Conservation (phyloP, 1,140 invertebrate genomes). For the Bombus turneri region DNA sequence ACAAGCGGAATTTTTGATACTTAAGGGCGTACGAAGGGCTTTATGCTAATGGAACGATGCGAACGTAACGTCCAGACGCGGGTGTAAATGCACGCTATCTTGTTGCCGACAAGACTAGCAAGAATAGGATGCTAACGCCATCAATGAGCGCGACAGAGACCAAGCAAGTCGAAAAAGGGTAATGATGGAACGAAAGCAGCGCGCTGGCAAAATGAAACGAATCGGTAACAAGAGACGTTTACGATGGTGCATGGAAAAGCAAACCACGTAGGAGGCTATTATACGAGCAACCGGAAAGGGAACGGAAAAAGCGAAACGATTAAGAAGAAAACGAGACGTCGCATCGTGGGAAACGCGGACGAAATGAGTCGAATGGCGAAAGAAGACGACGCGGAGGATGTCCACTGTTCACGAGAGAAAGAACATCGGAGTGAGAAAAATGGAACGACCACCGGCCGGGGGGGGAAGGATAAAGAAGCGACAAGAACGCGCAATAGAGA, state of each 20-base stretch:
- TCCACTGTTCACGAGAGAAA: not conserved
- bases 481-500: not conserved
- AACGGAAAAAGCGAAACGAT: slow-evolving; percentile 33
- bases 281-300: not conserved
- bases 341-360: not conserved
- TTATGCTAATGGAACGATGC: slow-evolving; percentile 44
- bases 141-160: not conserved
- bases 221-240: slow-evolving; percentile 33
- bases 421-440: slow-evolving; percentile 11
- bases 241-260: slow-evolving; percentile 10
- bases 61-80: not conserved
- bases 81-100: not conserved
- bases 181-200: not conserved
- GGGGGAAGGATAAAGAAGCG: no score
- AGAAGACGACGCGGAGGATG: not conserved
- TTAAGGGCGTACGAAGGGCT: not conserved
- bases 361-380: slow-evolving; percentile 19
- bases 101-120: no score
- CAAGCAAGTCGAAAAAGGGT: no score
- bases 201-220: slow-evolving; percentile 26
- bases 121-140: no score
- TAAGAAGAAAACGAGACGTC: slow-evolving; percentile 46
- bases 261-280: slow-evolving; percentile 24
- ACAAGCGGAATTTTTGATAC: slow-evolving; percentile 38
- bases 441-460: not conserved